phyloP scores from a whole-genome alignment of 53 echinoderm and acorn worm genomes.

The Luidia sarsii region DNA sequence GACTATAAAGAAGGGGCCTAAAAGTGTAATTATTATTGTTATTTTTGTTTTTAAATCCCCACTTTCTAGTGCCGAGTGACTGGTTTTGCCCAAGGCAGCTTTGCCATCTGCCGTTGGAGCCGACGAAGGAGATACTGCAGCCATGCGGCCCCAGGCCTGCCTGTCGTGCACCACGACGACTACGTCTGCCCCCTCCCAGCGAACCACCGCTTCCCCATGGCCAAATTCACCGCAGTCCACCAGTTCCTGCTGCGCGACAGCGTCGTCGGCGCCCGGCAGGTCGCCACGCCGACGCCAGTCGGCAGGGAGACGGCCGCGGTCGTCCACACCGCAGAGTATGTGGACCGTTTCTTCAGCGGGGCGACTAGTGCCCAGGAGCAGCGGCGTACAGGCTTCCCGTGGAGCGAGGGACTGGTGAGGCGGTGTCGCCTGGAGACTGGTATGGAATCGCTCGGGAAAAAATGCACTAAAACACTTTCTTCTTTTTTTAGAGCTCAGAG shows the following conservation, averaged over 20 bases:
- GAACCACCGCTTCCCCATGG: slow-evolving; percentile 73
- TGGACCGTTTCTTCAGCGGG: slow-evolving; percentile 69
- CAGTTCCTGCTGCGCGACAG: slow-evolving; percentile 64
- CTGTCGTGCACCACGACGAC: slow-evolving; percentile 74
- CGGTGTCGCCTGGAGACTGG: slow-evolving; percentile 80
- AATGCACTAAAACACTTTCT: too few species aligned
- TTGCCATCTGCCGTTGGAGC: too few species aligned
- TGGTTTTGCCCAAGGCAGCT: too few species aligned
- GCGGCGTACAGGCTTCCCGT: slow-evolving; percentile 68
- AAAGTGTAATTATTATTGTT: too few species aligned
- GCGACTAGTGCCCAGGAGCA: slow-evolving; percentile 69
- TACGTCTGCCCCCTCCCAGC: slow-evolving; percentile 74
- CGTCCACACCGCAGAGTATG: slow-evolving; percentile 72
- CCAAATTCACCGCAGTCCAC: slow-evolving; percentile 68
- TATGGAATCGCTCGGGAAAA: too few species aligned
- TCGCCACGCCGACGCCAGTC: slow-evolving; percentile 40
- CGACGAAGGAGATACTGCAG: too few species aligned
- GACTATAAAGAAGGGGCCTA: too few species aligned
- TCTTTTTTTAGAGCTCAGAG: too few species aligned
- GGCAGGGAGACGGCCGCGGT: slow-evolving; percentile 25
- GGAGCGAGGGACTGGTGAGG: slow-evolving; percentile 70
- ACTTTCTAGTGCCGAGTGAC: too few species aligned
- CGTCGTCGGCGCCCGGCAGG: slow-evolving; percentile 55
- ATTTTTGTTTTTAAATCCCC: too few species aligned
- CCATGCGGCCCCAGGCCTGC: too few species aligned